Conservation (phyloP, 2,888 invertebrate genomes). For the Strigamia transsilvanica region DNA sequence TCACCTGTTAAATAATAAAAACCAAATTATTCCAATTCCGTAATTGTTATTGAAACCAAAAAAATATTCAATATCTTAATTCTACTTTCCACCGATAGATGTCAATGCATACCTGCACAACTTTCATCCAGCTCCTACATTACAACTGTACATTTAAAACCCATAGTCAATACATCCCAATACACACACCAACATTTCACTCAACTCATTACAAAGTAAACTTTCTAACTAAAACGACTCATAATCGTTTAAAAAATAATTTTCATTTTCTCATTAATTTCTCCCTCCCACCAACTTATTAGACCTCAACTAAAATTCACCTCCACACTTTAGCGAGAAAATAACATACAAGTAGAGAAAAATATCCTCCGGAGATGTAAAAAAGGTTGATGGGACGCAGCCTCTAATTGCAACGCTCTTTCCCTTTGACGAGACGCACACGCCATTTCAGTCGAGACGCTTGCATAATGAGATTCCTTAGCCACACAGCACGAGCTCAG, state of each 20-base stretch:
- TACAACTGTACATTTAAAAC: not conserved
- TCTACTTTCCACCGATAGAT: not conserved
- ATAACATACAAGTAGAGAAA: slow-evolving; percentile 25
- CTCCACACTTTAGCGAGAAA: slow-evolving; percentile 32
- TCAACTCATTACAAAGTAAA: not conserved
- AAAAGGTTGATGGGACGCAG: slow-evolving; percentile 34
- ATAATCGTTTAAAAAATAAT: not conserved
- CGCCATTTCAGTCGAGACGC: slow-evolving; percentile 41
- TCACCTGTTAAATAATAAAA: no score
- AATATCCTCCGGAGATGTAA: slow-evolving; percentile 39
- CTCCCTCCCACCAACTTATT: not conserved
- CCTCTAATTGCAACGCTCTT: slow-evolving; percentile 35
- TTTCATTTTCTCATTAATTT: not conserved
- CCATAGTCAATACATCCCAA: not conserved
- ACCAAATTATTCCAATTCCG: no score
- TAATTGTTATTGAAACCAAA: not conserved
- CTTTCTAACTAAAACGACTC: not conserved
- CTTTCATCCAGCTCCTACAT: not conserved
- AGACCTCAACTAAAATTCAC: not conserved
- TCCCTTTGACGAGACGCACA: slow-evolving; percentile 32
- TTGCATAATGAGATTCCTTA: slow-evolving; percentile 43
- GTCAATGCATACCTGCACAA: not conserved
- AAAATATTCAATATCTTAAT: not conserved
- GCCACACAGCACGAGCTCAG: slow-evolving; percentile 37
- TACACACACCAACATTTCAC: not conserved